Percentiles rank a stretch among this genome's conserved stretches.
Evolutionary conservation across 64 coral and sea anemone genomes (phyloP).

Genomic region (Montipora cactus): DNA sequence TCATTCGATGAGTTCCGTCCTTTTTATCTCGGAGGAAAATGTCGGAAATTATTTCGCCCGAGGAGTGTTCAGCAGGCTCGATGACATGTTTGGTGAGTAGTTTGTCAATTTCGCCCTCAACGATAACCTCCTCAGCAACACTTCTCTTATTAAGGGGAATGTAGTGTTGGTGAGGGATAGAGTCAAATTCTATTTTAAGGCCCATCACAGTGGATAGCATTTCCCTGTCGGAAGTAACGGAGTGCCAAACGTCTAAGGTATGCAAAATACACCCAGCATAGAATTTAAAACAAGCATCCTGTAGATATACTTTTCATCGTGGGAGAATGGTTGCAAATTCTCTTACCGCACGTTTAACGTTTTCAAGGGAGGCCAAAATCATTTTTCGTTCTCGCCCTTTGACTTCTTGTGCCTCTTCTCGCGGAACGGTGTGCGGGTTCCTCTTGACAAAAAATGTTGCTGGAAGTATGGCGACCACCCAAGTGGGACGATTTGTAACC

Average conservation of each 20-base stretch:
- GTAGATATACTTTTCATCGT: not conserved
- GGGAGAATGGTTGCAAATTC: not conserved
- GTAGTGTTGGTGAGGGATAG: not conserved
- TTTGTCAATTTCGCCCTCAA: constrained; percentile 7
- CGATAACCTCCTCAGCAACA: not conserved
- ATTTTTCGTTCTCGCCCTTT: not conserved
- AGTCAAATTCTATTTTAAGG: not conserved
- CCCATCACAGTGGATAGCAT: constrained; percentile 23
- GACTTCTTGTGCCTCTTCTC: not conserved
- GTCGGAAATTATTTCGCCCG: constrained; percentile 21
- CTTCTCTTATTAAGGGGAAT: not conserved
- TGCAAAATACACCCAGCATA: not conserved
- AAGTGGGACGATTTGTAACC: not conserved
- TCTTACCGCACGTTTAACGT: not conserved
- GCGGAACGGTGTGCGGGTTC: not conserved
- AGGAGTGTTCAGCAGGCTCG: constrained; percentile 29
- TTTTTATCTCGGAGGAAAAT: constrained; percentile 32
- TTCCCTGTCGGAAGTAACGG: constrained; percentile 12
- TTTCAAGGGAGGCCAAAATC: not conserved
- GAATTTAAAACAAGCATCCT: not conserved
- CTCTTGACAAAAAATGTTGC: not conserved
- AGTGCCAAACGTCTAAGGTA: not conserved
- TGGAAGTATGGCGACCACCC: not conserved
- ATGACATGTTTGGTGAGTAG: constrained; percentile 1
- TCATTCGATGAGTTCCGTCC: constrained; percentile 6